These are phyloP conservation scores for Hafferia zeledoni DNA, from an alignment of 2,797 vertebrate species.

Conservation along the genomic window DNA sequence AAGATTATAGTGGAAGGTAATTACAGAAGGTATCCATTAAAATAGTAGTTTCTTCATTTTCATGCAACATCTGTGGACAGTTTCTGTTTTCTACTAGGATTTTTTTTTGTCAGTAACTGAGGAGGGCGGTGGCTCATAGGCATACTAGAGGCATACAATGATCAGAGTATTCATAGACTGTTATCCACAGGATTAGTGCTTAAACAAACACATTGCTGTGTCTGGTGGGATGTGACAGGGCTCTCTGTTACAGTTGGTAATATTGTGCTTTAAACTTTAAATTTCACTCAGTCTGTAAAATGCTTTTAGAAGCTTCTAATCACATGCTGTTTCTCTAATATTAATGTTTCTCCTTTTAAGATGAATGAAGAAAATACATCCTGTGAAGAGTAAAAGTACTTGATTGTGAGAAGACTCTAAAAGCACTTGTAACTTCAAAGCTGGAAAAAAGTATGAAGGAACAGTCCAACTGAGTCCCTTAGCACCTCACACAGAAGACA, in stretches of 20 bases:
- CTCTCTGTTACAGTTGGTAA: not conserved
- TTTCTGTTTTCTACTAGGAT: not conserved
- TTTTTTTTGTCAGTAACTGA: not conserved
- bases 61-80: not conserved
- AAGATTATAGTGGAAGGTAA: not conserved
- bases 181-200: not conserved
- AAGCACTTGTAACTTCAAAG: slow-evolving; percentile 14
- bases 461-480: slow-evolving; percentile 43
- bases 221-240: not conserved
- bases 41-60: not conserved
- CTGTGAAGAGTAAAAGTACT: slow-evolving; percentile 41
- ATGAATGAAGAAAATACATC: slow-evolving; percentile 50
- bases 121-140: not conserved
- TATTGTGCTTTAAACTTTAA: not conserved
- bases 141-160: not conserved
- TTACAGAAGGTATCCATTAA: not conserved
- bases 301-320: not conserved
- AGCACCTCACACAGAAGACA: slow-evolving; percentile 4
- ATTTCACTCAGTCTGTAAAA: not conserved
- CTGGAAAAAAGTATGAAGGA: slow-evolving; percentile 67
- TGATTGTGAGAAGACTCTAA: slow-evolving; percentile 17
- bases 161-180: not conserved
- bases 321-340: not conserved
- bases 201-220: not conserved
- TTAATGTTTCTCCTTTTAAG: slow-evolving; percentile 64